Evolutionary conservation across 2,888 invertebrate species (phyloP).

Genomic region (Ectropis crepuscularia): DNA sequence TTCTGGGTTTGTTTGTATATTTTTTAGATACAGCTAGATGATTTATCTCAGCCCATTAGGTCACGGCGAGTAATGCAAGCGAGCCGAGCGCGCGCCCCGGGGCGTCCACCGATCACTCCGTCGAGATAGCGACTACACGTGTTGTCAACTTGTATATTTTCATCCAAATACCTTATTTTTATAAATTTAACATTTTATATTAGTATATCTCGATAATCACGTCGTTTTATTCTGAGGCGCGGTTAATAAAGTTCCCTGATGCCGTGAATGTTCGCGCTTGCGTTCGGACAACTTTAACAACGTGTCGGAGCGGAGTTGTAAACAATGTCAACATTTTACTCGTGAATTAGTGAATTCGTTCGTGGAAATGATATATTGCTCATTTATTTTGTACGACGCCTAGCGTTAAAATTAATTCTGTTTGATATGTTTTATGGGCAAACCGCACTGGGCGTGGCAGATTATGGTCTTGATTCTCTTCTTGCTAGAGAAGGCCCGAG

Average conservation of each 20-base stretch:
- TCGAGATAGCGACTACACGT: slow-evolving; percentile 80
- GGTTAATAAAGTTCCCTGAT: slow-evolving; percentile 65
- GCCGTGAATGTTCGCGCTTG: slow-evolving; percentile 40
- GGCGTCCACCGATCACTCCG: slow-evolving; percentile 78
- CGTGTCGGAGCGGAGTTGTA: slow-evolving; percentile 46
- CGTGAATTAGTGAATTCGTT: slow-evolving; percentile 41
- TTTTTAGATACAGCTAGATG: slow-evolving; percentile 72
- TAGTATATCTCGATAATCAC: slow-evolving; percentile 77
- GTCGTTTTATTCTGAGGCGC: slow-evolving; percentile 70
- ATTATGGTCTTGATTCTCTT: no score
- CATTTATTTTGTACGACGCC: slow-evolving; percentile 27
- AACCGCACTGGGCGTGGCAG: no score
- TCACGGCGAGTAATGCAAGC: slow-evolving; percentile 79
- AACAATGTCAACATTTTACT: slow-evolving; percentile 47
- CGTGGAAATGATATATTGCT: slow-evolving; percentile 38
- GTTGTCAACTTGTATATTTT: slow-evolving; percentile 84
- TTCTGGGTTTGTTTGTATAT: slow-evolving; percentile 69
- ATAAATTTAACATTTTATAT: slow-evolving; percentile 78
- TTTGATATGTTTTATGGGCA: slow-evolving; percentile 8
- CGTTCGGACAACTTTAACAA: slow-evolving; percentile 46
- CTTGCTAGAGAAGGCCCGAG: no score
- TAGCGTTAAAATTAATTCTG: slow-evolving; percentile 3
- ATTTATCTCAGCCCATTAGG: slow-evolving; percentile 82
- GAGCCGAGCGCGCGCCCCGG: slow-evolving; percentile 68
- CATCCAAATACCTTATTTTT: slow-evolving; percentile 79